Percentiles rank a stretch among this genome's conserved stretches.
phyloP scores from a whole-genome alignment of 2,888 invertebrate species.

The Scaptomyza reducta region DNA sequence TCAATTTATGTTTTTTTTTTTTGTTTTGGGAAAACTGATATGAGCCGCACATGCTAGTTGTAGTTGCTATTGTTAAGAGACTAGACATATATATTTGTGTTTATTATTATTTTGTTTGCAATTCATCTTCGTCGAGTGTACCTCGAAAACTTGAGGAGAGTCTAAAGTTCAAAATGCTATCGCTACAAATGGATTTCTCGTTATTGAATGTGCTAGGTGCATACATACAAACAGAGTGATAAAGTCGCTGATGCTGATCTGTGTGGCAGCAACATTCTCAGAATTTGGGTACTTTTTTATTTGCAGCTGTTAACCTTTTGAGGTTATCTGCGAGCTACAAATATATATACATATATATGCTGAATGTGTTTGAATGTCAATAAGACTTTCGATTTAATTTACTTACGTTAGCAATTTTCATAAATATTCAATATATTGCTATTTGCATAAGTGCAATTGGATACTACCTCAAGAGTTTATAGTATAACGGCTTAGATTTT shows the following conservation, averaged over 20 bases:
- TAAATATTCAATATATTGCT: too few species aligned
- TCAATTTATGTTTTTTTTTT: constrained; percentile 27
- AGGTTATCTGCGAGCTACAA: constrained; percentile 28
- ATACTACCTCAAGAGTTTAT: background rate
- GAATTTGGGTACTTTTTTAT: constrained; percentile 24
- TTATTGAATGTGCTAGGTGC: constrained; percentile 11
- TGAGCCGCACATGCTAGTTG: constrained; percentile 13
- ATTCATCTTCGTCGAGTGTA: constrained; percentile 2
- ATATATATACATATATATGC: background rate
- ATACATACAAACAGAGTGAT: constrained; percentile 15
- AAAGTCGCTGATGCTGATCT: constrained; percentile 18
- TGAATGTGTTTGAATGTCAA: background rate
- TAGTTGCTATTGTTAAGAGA: constrained; percentile 27
- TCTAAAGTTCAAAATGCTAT: constrained; percentile 41
- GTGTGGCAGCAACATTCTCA: constrained; percentile 17
- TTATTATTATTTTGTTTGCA: background rate
- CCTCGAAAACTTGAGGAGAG: constrained; percentile 6
- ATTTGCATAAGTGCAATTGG: background rate
- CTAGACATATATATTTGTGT: constrained; percentile 13
- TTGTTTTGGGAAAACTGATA: constrained; percentile 44
- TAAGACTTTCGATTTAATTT: background rate
- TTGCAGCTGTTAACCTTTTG: constrained; percentile 27
- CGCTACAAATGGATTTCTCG: constrained; percentile 21
- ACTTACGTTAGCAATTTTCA: background rate
- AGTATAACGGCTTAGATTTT: background rate